These are phyloP conservation scores for Sisor rabdophorus DNA, from an alignment of 2,113 vertebrate genomes.

Conservation along the genomic window DNA sequence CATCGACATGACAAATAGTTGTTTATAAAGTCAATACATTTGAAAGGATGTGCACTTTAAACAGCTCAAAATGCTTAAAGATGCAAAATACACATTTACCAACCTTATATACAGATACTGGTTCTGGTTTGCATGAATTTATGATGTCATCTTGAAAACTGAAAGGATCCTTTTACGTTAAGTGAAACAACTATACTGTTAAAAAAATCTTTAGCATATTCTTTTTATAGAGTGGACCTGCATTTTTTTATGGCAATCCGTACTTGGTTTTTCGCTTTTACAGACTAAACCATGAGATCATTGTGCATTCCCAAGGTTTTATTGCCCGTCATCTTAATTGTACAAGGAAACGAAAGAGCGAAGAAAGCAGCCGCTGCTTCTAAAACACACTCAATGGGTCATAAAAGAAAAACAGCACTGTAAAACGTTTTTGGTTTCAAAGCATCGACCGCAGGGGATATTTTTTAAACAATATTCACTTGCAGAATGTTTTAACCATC, in stretches of 20 bases:
- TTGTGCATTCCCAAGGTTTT: conserved; percentile 18
- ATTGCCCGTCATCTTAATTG: conserved; percentile 34
- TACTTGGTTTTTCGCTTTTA: conserved; percentile 45
- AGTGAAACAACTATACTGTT: background rate
- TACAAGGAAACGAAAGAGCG: conserved; percentile 28
- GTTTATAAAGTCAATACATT: conserved; percentile 14
- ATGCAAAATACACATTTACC: background rate
- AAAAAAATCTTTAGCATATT: background rate
- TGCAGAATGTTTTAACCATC: conserved; percentile 47
- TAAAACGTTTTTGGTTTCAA: conserved; percentile 41
- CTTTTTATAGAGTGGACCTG: conserved; percentile 33
- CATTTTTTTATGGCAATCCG: conserved; percentile 11
- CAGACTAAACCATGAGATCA: conserved; percentile 44
- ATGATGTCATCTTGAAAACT: background rate
- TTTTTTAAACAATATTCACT: conserved; percentile 33
- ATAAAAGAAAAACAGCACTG: conserved; percentile 39
- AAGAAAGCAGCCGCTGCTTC: conserved; percentile 31
- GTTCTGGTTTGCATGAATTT: background rate
- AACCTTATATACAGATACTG: background rate
- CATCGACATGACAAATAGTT: conserved; percentile 1
- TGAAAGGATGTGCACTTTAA: background rate
- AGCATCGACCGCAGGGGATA: conserved; percentile 26
- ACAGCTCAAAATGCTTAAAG: background rate
- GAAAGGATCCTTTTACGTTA: background rate
- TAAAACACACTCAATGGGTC: conserved; percentile 45